phyloP scores from a whole-genome alignment of 2,888 invertebrate genomes.

The Fragum whitleyi region DNA sequence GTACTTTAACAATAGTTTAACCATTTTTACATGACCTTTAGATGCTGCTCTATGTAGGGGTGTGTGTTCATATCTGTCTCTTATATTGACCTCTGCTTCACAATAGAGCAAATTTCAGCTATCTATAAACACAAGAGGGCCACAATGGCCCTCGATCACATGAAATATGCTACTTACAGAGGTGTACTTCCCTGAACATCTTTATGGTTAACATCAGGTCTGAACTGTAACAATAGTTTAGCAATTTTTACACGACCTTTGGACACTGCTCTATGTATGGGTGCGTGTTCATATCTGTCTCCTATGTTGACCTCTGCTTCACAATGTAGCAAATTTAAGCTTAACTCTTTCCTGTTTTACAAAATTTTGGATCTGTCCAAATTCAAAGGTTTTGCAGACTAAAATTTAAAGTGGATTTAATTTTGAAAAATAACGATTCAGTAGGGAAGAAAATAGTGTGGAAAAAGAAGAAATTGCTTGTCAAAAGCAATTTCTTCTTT shows the following conservation, averaged over 20 bases:
- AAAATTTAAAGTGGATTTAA: too few species aligned
- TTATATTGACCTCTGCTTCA: constrained; percentile 90
- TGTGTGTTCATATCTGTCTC: constrained; percentile 78
- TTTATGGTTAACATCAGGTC: constrained; percentile 87
- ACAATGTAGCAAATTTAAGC: constrained; percentile 89
- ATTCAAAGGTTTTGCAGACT: too few species aligned
- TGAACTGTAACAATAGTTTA: constrained; percentile 88
- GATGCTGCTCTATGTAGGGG: constrained; percentile 93
- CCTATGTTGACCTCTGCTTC: constrained; percentile 90
- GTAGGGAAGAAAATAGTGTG: too few species aligned
- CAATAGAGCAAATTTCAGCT: constrained; percentile 89
- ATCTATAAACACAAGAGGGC: too few species aligned
- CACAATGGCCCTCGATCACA: too few species aligned
- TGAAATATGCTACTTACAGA: too few species aligned
- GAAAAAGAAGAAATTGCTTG: too few species aligned
- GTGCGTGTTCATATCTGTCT: constrained; percentile 84
- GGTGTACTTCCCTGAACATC: constrained; percentile 92
- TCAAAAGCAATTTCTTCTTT: too few species aligned
- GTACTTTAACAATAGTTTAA: constrained; percentile 89
- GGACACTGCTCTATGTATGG: constrained; percentile 92
- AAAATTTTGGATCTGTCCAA: too few species aligned
- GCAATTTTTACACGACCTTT: constrained; percentile 90
- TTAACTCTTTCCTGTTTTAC: too few species aligned
- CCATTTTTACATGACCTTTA: constrained; percentile 90
- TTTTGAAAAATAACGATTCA: too few species aligned